Evolutionary conservation across 2,797 vertebrate genomes (phyloP).

Genomic region (Moxostoma hubbsi): DNA sequence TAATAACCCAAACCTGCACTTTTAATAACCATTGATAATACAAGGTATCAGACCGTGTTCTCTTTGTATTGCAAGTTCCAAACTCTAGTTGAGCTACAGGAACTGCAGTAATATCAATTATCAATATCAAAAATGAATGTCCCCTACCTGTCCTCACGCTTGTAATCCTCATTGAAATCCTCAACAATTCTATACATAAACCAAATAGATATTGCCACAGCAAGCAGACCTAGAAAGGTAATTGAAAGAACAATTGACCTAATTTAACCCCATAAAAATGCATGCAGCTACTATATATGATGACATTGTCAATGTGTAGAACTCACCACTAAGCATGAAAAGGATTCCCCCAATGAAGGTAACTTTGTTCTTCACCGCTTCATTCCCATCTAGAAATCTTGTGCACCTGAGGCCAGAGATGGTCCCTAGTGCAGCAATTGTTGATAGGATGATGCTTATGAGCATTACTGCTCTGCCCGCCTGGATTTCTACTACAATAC

Average conservation of each 20-base stretch:
- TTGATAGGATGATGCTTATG: constrained; percentile 81
- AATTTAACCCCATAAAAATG: no score
- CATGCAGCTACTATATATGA: no score
- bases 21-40: neutral
- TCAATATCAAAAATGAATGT: neutral
- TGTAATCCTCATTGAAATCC: constrained; percentile 25
- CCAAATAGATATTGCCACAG: constrained; percentile 71
- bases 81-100: no score
- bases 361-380: constrained; percentile 79
- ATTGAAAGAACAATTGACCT: neutral
- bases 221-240: constrained; percentile 65
- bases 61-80: no score
- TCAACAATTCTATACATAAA: constrained; percentile 66
- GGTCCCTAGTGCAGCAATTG: constrained; percentile 78
- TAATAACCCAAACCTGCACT: no score
- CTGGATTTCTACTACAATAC: constrained; percentile 79
- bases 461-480: constrained; percentile 86
- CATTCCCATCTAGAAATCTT: constrained; percentile 83
- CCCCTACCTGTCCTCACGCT: neutral
- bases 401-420: constrained; percentile 91
- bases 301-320: neutral
- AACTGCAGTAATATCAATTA: no score
- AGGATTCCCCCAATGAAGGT: constrained; percentile 82
- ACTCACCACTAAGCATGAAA: constrained; percentile 84
- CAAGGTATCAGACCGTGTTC: no score